Evolutionary conservation across 1,140 invertebrate species (phyloP), one percentile per base, ranked within the genome.

Genomic region (Zophobas morio): DNA sequence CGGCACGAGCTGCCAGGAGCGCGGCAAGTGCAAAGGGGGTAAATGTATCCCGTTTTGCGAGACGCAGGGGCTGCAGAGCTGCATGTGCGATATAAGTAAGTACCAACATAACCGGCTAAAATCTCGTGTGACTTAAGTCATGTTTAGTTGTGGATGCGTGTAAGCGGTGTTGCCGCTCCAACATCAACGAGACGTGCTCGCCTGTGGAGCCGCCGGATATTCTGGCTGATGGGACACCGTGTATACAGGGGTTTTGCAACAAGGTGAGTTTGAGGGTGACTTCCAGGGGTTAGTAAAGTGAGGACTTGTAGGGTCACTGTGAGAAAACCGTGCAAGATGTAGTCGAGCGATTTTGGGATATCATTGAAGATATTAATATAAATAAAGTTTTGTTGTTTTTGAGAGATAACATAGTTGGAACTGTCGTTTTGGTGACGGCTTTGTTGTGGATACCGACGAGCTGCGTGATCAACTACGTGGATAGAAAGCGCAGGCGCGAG

Each of bases 311-410:
- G 94, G 96, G 96, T n/a, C 89, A 94, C 1, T 98, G 96, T 85
- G 95, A 98, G 84, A 96, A 97, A 87, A 97, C 96, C 1, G 95
- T 98, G 78, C 96, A 98, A 86, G 96, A 98, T 84, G 95, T 98
- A 6, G 96, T 98, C 2, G 96, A 97, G 86, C 90, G 96, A 66
- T 97, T 98, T 86, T 98, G 96, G 96, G 96, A 98, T 84, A 97
- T 98, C 36, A 98, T 98, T 66, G 96, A 98, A 87, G 96, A 98
- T 82, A 97, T 98, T 42, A 97, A 97, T 84, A 96, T 98, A 46
- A 97, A 97, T 83, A 96, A 95, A 86, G 95, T 98, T 6, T 88
- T 98, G 79, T 88, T 93, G 76, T 96, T 96, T 84, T 87, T 97
- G 40, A 91, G 94, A 82, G 95, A 96, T 85, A 97, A 97, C 84